These are phyloP conservation scores for Karalla daura DNA, from an alignment of 2,797 vertebrate genomes.

Conservation along the genomic window DNA sequence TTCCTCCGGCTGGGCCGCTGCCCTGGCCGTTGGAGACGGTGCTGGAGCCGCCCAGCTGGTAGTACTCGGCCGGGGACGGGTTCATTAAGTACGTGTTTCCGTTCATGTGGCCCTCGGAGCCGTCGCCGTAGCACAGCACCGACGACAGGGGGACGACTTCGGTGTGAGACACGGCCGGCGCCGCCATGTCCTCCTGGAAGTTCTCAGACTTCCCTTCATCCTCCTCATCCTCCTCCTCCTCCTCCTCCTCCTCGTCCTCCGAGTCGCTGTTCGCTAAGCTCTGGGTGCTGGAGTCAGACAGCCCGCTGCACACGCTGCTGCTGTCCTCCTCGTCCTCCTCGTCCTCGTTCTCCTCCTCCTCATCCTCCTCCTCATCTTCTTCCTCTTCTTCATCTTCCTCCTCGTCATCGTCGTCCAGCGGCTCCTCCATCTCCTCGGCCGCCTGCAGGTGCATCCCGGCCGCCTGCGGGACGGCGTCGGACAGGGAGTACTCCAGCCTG, in stretches of 20 bases:
- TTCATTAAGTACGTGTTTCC: slow-evolving; percentile 89
- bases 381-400: slow-evolving; percentile 90
- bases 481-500: slow-evolving; percentile 89
- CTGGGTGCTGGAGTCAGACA: slow-evolving; percentile 97
- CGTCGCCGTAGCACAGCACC: slow-evolving; percentile 91
- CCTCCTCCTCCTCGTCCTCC: slow-evolving; percentile 89
- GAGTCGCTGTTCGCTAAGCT: slow-evolving; percentile 96
- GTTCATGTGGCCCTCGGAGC: slow-evolving; percentile 86
- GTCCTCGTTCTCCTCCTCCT: slow-evolving; percentile 82
- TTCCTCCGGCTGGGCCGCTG: slow-evolving; percentile 83
- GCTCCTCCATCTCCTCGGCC: slow-evolving; percentile 89
- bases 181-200: slow-evolving; percentile 82
- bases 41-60: slow-evolving; percentile 90
- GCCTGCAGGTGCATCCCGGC: slow-evolving; percentile 90
- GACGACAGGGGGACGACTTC: slow-evolving; percentile 90
- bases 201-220: slow-evolving; percentile 89
- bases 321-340: slow-evolving; percentile 89
- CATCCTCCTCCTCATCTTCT: slow-evolving; percentile 78
- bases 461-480: slow-evolving; percentile 87
- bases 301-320: slow-evolving; percentile 95
- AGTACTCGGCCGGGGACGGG: slow-evolving; percentile 91
- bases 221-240: slow-evolving; percentile 85
- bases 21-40: slow-evolving; percentile 74
- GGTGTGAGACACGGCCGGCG: slow-evolving; percentile 71
- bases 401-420: slow-evolving; percentile 89